These are phyloP conservation scores for Spialia ferax DNA, from an alignment of 2,888 invertebrate genomes.

Conservation along the genomic window DNA sequence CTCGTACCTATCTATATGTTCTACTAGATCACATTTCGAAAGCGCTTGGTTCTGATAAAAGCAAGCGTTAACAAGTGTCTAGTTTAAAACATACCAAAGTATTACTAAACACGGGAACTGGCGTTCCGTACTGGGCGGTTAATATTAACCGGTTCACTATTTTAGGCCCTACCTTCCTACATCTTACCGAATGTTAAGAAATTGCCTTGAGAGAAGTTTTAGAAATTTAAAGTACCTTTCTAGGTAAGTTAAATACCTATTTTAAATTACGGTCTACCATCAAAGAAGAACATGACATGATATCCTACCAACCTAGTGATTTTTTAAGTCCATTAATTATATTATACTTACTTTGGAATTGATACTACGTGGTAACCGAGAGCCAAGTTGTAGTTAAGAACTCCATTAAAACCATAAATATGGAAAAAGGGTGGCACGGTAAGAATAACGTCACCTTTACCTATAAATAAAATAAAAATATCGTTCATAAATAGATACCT, in stretches of 20 bases:
- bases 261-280: too few species aligned
- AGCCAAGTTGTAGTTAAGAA: conserved; percentile 87
- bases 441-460: conserved; percentile 83
- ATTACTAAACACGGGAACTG: conserved; percentile 2
- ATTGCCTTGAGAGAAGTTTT: not conserved
- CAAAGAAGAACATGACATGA: too few species aligned
- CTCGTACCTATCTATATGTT: too few species aligned
- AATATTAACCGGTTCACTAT: not conserved
- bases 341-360: conserved; percentile 86
- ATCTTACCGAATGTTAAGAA: not conserved
- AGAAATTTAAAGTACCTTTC: not conserved
- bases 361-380: conserved; percentile 89
- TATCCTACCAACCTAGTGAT: too few species aligned
- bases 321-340: too few species aligned
- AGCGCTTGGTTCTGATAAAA: conserved; percentile 2
- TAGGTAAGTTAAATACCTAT: too few species aligned
- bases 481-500: not conserved
- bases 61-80: conserved; percentile 1
- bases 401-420: conserved; percentile 91
- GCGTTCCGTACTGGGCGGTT: not conserved
- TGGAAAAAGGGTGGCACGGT: conserved; percentile 93
- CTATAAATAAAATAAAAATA: conserved; percentile 57
- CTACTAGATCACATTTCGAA: not conserved
- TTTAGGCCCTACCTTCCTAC: not conserved
- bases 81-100: not conserved